phyloP scores from a whole-genome alignment of 2,113 vertebrate genomes.

The Rhynchopsitta pachyrhyncha region DNA sequence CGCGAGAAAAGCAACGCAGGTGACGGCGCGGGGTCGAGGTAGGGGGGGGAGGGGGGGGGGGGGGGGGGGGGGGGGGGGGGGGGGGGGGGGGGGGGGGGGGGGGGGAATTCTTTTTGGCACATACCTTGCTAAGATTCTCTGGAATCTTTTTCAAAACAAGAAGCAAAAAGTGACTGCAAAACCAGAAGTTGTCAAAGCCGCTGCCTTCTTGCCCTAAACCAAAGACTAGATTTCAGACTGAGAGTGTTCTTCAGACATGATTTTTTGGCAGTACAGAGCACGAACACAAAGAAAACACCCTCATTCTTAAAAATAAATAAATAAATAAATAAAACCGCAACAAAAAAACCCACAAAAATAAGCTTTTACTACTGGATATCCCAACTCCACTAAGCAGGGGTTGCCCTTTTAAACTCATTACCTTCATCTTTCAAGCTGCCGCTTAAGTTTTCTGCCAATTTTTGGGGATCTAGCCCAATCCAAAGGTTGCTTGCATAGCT shows the following conservation, averaged over 20 bases:
- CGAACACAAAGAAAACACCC: not conserved
- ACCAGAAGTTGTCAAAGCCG: not conserved
- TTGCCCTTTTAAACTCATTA: not conserved
- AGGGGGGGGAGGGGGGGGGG: too few relatives aligned
- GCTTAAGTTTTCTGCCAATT: not conserved
- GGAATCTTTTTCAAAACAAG: not conserved
- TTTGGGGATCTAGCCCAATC: not conserved
- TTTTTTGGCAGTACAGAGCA: not conserved
- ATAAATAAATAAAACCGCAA: too few relatives aligned
- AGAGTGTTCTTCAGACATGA: rapidly evolving
- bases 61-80: too few relatives aligned
- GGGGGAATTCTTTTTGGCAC: not conserved
- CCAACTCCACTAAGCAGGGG: not conserved
- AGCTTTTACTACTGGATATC: not conserved
- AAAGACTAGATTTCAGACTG: not conserved
- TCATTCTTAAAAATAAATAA: not conserved
- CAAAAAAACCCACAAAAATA: not conserved
- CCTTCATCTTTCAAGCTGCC: not conserved
- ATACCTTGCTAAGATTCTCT: not conserved
- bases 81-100: too few relatives aligned
- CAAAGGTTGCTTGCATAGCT: slow-evolving; percentile 55
- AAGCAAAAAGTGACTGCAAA: not conserved
- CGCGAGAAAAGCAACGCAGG: too few relatives aligned
- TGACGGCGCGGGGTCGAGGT: too few relatives aligned
- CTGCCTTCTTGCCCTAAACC: not conserved